A percentile compares a stretch with the other conserved stretches of the same genome.
Evolutionary conservation across 2,797 vertebrate genomes (phyloP).

Genomic region (Peromyscus eremicus): DNA sequence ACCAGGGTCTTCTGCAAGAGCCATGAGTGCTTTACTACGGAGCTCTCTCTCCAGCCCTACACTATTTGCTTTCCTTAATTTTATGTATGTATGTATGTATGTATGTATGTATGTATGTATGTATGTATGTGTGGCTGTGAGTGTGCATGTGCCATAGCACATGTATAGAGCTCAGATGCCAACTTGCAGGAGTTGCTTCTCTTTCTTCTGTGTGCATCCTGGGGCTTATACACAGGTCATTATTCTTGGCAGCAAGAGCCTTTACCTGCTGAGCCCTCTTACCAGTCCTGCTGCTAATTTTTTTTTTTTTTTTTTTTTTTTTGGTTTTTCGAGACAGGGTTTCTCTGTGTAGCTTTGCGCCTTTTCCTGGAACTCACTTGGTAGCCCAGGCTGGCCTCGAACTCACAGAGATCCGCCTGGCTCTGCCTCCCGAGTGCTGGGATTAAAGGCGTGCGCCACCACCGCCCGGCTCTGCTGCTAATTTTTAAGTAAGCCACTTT

Average conservation of each 20-base stretch:
- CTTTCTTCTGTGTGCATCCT: background rate
- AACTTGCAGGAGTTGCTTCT: background rate
- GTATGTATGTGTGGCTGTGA: background rate
- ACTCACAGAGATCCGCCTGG: too few species aligned
- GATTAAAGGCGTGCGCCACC: too few species aligned
- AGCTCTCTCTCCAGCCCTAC: background rate
- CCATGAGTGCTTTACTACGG: background rate
- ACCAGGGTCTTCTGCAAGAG: background rate
- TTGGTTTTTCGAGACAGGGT: too few species aligned
- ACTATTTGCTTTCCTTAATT: too few species aligned
- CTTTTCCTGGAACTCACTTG: too few species aligned
- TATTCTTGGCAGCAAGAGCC: background rate
- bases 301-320: too few species aligned
- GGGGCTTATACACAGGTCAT: background rate
- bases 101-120: background rate
- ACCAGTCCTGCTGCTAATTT: background rate
- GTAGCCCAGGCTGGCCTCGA: too few species aligned
- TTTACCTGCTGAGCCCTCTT: background rate
- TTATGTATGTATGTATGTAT: background rate
- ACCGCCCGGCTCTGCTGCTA: background rate
- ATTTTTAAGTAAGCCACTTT: background rate
- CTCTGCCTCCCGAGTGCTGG: too few species aligned
- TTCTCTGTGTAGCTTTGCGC: too few species aligned
- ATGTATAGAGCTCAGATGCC: background rate
- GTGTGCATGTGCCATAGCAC: background rate